These are phyloP conservation scores for Enteromius viviparus DNA, from an alignment of 2,797 vertebrate genomes.

Conservation along the genomic window DNA sequence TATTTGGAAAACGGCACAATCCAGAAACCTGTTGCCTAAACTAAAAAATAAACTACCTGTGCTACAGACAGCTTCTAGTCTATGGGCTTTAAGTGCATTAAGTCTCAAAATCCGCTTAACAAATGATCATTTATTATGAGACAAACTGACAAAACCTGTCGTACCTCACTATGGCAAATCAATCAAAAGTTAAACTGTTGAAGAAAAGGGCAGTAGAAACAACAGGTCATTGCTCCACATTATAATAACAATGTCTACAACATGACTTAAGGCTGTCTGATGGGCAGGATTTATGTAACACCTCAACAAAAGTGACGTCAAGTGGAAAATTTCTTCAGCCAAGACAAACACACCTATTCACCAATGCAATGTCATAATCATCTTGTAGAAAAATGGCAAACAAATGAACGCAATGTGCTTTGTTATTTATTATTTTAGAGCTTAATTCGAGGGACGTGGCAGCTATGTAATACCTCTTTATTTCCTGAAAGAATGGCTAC, in stretches of 20 bases:
- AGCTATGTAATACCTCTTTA: background rate
- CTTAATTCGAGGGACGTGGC: background rate
- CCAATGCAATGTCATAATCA: constrained; percentile 21
- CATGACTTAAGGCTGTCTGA: constrained; percentile 37
- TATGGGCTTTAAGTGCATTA: background rate
- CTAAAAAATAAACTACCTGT: background rate
- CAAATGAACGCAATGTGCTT: background rate
- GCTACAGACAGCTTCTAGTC: background rate
- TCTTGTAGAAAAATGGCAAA: background rate
- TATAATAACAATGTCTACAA: constrained; percentile 41
- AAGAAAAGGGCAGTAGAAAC: constrained; percentile 8
- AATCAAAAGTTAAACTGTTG: background rate
- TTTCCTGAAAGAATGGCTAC: constrained; percentile 2
- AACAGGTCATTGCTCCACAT: background rate
- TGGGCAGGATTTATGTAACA: constrained; percentile 39
- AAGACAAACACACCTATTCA: constrained; percentile 47
- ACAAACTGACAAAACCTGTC: background rate
- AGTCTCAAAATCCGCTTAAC: background rate
- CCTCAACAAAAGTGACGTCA: constrained; percentile 46
- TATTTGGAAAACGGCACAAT: constrained; percentile 15
- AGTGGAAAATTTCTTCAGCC: constrained; percentile 38
- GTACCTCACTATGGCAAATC: background rate
- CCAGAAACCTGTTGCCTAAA: background rate
- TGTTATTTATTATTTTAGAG: constrained; percentile 14
- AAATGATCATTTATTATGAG: constrained; percentile 10